A percentile compares a stretch with the other conserved stretches of the same genome.
Conservation (phyloP, 2,113 vertebrate species). For the Nycticorax nycticorax region DNA sequence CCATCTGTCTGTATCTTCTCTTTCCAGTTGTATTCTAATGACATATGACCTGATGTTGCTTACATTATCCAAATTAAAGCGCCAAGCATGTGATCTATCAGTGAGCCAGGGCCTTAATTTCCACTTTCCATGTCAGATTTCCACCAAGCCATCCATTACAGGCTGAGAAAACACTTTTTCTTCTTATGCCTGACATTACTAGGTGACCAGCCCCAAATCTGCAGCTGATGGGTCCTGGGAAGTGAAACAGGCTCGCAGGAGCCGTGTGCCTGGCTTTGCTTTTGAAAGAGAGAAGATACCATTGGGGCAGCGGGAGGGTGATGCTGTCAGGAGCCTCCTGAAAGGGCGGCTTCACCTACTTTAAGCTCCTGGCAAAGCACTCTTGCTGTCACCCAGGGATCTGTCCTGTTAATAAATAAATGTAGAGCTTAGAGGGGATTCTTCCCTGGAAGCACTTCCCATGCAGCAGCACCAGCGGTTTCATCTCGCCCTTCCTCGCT, state of each 20-base stretch:
- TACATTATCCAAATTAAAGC: not conserved
- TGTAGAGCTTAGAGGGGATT: not conserved
- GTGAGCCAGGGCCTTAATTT: conserved; percentile 29
- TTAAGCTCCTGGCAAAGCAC: not conserved
- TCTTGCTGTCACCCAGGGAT: not conserved
- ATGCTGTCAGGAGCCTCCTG: not conserved
- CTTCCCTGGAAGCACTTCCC: not conserved
- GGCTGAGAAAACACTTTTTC: not conserved
- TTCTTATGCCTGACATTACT: not conserved
- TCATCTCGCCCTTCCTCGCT: fast-evolving
- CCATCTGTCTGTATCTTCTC: conserved; percentile 30
- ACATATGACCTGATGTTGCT: conserved; percentile 16
- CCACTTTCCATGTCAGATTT: conserved; percentile 54
- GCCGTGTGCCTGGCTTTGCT: not conserved
- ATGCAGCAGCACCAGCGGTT: not conserved
- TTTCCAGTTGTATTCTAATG: conserved; percentile 15
- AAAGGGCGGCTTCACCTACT: not conserved
- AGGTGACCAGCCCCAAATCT: not conserved
- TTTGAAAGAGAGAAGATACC: not conserved
- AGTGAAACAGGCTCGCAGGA: not conserved
- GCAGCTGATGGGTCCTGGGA: not conserved
- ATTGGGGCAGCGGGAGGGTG: not conserved
- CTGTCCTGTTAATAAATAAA: not conserved
- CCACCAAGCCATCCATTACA: not conserved
- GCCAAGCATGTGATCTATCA: not conserved